phyloP scores from a whole-genome alignment of 2,113 vertebrate genomes.

The Brachyhypopomus gauderio region DNA sequence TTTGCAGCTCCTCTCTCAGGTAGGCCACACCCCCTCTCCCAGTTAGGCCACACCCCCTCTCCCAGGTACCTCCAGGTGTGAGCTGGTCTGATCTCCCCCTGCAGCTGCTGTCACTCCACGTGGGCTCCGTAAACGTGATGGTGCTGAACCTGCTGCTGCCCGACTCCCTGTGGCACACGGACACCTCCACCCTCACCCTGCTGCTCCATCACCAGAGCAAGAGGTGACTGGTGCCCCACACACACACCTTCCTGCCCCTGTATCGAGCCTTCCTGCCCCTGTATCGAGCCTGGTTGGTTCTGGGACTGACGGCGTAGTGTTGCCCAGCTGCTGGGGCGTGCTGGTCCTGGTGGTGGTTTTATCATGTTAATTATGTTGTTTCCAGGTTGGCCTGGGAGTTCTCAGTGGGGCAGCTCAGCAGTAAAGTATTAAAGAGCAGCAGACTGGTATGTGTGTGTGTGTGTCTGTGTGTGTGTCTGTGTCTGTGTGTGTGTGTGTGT shows the following conservation, averaged over 20 bases:
- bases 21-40: conserved; percentile 54
- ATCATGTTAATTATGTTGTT: not conserved
- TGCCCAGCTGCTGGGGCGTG: no score
- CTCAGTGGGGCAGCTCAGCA: conserved; percentile 87
- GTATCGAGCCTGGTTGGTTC: no score
- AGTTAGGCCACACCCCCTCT: not conserved
- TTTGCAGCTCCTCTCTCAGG: conserved; percentile 87
- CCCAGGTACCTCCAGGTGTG: no score
- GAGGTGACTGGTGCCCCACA: conserved; percentile 57
- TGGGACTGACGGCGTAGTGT: no score
- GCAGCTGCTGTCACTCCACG: conserved; percentile 88
- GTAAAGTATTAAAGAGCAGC: conserved; percentile 94
- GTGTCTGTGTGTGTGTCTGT: not conserved
- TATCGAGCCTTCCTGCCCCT: no score
- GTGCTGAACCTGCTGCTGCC: conserved; percentile 87
- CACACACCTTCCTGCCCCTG: not conserved
- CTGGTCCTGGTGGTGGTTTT: no score
- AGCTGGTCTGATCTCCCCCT: conserved; percentile 13
- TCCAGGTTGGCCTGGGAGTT: conserved; percentile 82
- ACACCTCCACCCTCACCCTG: conserved; percentile 81
- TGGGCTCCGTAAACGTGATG: conserved; percentile 93
- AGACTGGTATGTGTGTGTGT: conserved; percentile 81
- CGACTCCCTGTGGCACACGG: conserved; percentile 96
- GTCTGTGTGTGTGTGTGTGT: no score
- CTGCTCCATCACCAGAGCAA: conserved; percentile 85